Evolutionary conservation across 1,140 invertebrate genomes (phyloP).

Genomic region (Coptotermes formosanus): DNA sequence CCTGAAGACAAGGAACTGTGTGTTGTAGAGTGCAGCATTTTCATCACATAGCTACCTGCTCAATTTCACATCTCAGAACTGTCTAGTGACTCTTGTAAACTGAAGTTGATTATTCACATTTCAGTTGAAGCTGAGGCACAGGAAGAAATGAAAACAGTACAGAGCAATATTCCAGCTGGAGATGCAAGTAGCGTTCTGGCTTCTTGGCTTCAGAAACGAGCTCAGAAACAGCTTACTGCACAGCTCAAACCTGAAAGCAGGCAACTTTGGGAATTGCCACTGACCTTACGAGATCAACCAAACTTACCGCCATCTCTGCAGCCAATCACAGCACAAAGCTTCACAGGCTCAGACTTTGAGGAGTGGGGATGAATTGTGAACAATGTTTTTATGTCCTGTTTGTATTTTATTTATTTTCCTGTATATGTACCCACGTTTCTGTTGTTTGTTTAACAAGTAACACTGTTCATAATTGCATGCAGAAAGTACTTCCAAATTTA

Average conservation of each 20-base stretch:
- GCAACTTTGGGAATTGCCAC: slow-evolving; percentile 7
- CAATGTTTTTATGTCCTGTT: too few species aligned
- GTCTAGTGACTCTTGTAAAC: background rate
- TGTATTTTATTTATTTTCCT: too few species aligned
- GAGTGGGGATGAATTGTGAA: slow-evolving; percentile 21
- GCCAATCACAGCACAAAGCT: background rate
- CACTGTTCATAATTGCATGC: too few species aligned
- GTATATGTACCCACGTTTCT: too few species aligned
- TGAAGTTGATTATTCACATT: background rate
- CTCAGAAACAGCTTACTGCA: background rate
- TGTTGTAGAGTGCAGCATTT: background rate
- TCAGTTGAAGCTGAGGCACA: background rate
- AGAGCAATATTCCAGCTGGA: background rate
- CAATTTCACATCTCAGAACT: background rate
- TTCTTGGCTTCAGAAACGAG: slow-evolving; percentile 28
- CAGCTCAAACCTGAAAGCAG: too few species aligned
- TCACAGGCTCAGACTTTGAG: slow-evolving; percentile 17
- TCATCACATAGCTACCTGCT: background rate
- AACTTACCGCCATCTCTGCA: slow-evolving; percentile 20
- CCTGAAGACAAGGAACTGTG: background rate
- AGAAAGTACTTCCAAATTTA: too few species aligned
- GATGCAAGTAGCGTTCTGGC: background rate
- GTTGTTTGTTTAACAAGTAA: too few species aligned
- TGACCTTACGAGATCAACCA: background rate
- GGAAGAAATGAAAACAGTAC: background rate